These are phyloP conservation scores for Helostoma temminkii DNA, from an alignment of 2,797 vertebrate genomes.

Conservation along the genomic window DNA sequence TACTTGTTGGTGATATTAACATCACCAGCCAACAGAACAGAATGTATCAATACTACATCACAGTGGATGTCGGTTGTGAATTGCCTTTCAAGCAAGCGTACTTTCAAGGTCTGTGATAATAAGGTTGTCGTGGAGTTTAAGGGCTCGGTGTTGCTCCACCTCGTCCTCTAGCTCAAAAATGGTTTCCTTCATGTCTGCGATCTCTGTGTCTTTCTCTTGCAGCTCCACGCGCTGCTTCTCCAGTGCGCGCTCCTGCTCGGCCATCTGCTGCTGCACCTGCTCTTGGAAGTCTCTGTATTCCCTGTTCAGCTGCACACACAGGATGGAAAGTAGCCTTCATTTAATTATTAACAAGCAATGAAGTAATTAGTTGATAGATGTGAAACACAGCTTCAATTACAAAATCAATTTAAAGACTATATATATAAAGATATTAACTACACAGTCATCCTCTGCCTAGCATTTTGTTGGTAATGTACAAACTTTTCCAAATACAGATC, in stretches of 20 bases:
- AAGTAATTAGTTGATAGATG: constrained; percentile 14
- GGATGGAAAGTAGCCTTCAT: constrained; percentile 16
- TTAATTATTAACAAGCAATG: constrained; percentile 23
- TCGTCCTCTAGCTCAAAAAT: constrained; percentile 98
- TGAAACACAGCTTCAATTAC: constrained; percentile 7
- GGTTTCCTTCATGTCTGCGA: constrained; percentile 97
- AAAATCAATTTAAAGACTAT: not conserved
- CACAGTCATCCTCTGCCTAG: not conserved
- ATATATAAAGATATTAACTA: not conserved
- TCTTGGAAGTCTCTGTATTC: constrained; percentile 93
- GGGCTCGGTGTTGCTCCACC: constrained; percentile 95
- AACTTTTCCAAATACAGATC: not conserved
- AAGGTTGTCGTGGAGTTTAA: constrained; percentile 98
- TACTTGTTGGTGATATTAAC: constrained; percentile 1
- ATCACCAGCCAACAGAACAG: not conserved
- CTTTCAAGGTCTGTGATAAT: constrained; percentile 96
- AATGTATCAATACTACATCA: not conserved
- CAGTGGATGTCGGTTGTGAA: not conserved
- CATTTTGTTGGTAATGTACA: not conserved
- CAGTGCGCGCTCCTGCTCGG: constrained; percentile 88
- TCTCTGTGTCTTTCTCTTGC: constrained; percentile 94
- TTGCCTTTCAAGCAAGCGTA: constrained; percentile 77
- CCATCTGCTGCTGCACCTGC: constrained; percentile 92
- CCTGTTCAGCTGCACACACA: constrained; percentile 87
- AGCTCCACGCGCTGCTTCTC: constrained; percentile 91